Percentiles rank a stretch among this genome's conserved stretches.
These are phyloP conservation scores for Tyrophagus putrescentiae DNA, from an alignment of 1,140 invertebrate genomes.

Conservation along the genomic window DNA sequence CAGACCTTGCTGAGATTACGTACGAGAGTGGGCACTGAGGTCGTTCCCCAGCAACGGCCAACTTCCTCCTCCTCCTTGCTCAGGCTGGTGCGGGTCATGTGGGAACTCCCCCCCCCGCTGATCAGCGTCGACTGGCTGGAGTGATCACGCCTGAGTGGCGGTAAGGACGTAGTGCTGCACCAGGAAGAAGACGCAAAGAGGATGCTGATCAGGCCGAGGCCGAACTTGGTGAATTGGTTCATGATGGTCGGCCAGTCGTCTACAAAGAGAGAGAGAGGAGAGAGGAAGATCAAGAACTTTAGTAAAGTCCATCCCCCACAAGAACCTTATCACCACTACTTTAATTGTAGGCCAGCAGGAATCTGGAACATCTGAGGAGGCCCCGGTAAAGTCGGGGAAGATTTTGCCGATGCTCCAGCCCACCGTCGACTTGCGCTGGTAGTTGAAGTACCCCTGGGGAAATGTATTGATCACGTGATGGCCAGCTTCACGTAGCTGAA, in stretches of 20 bases:
- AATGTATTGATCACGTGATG: constrained; percentile 47
- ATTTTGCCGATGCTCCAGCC: constrained; percentile 99
- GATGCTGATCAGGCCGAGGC: constrained; percentile 83
- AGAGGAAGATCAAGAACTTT: background rate
- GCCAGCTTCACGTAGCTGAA: constrained; percentile 91
- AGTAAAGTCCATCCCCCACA: background rate
- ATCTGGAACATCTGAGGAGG: constrained; percentile 85
- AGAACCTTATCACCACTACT: constrained; percentile 41
- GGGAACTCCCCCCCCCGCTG: too few relatives aligned
- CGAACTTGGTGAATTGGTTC: constrained; percentile 93
- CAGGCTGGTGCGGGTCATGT: too few relatives aligned
- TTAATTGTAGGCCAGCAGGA: constrained; percentile 84
- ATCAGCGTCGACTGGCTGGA: background rate
- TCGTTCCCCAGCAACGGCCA: background rate
- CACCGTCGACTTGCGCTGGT: constrained; percentile 76
- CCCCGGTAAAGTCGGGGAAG: constrained; percentile 92
- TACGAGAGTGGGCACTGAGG: background rate
- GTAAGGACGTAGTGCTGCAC: constrained; percentile 95
- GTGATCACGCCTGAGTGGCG: constrained; percentile 35
- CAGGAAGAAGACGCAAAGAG: constrained; percentile 88
- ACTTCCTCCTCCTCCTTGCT: too few relatives aligned
- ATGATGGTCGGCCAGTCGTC: constrained; percentile 92
- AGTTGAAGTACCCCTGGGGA: constrained; percentile 84
- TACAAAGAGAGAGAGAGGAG: constrained; percentile 34
- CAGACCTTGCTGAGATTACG: background rate